Percentiles rank a stretch among this genome's conserved stretches.
These are phyloP conservation scores for Lagocephalus sceleratus DNA, from an alignment of 2,797 vertebrate genomes.

Conservation along the genomic window DNA sequence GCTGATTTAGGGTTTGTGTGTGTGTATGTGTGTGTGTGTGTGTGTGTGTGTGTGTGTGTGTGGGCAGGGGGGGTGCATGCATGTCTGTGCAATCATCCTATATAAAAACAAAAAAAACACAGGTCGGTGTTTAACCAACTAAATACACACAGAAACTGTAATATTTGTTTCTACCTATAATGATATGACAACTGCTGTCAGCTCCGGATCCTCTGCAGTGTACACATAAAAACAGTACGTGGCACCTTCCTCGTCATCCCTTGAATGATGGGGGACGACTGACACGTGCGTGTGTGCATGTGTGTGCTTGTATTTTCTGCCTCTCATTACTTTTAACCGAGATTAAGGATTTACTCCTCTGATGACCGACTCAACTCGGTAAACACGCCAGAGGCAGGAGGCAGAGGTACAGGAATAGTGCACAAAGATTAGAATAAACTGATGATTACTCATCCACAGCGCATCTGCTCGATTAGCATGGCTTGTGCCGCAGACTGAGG, in stretches of 20 bases:
- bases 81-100: too few species aligned
- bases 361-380: not conserved
- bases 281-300: not conserved
- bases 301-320: slow-evolving; percentile 4
- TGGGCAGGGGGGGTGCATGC: too few species aligned
- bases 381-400: slow-evolving; percentile 3
- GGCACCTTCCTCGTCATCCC: not conserved
- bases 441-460: slow-evolving; percentile 19
- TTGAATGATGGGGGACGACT: not conserved
- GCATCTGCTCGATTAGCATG: slow-evolving; percentile 26
- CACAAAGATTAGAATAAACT: slow-evolving; percentile 32
- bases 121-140: too few species aligned
- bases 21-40: too few species aligned
- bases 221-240: not conserved
- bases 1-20: too few species aligned
- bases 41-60: too few species aligned
- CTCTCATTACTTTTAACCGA: slow-evolving; percentile 1
- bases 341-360: not conserved
- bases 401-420: slow-evolving; percentile 3
- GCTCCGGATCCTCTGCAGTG: not conserved
- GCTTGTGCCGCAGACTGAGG: slow-evolving; percentile 12
- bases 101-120: too few species aligned
- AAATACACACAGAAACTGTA: too few species aligned
- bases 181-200: not conserved
- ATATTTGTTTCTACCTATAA: too few species aligned